Base-by-base conservation (phyloP, 2,113 vertebrate species). In the Eudorcas thomsonii region DNA sequence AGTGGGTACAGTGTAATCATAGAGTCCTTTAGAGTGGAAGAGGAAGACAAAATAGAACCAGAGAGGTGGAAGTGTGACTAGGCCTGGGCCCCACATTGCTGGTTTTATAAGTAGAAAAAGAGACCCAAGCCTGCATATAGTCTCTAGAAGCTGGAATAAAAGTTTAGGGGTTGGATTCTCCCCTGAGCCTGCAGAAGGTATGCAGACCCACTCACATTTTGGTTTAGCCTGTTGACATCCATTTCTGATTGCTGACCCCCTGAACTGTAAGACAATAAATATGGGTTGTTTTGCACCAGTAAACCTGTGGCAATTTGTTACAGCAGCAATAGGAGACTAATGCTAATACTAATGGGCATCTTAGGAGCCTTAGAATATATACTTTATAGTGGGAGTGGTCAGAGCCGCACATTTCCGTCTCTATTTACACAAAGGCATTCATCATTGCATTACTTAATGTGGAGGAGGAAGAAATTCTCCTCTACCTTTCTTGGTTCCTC, bases 401-500 rank as follows among this genome's bases (percentile, higher is more conserved):
- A 21, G 55, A 64, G 36, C 17, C 45, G 19, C 21, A 5, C 17
- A 39, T 23, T 90, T 12, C 7, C 2, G 0, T 33, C 5, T 43
- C 10, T 33, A 1, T 78, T 54, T 43, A 39, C 26, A 36, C 17
- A 7, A 19, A 28, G 36, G 26, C 9, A 5, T 15, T 50, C 33
- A 12, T 92, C 21, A 5, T 17, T 6, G 4, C 4, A 0, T 13
- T 10, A 3, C n/a, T 25, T 39, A 43, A 15, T 36, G 52, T 26
- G 0, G 0, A 55, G 21, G 21, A 55, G 81, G 52, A 83, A 83
- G 52, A 83, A 36, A 55, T 15, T 55, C 7, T 55, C 3, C 21
- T 55, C 52, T 55, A 1, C n/a, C 52, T 33, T 54, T 83, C 19
- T 36, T 36, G 81, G 81, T 55, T 55, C 52, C 52, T 83, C 52